Percentiles rank a stretch among this genome's conserved stretches.
phyloP scores from a whole-genome alignment of 2,797 vertebrate species.

The Acanthurus tractus region DNA sequence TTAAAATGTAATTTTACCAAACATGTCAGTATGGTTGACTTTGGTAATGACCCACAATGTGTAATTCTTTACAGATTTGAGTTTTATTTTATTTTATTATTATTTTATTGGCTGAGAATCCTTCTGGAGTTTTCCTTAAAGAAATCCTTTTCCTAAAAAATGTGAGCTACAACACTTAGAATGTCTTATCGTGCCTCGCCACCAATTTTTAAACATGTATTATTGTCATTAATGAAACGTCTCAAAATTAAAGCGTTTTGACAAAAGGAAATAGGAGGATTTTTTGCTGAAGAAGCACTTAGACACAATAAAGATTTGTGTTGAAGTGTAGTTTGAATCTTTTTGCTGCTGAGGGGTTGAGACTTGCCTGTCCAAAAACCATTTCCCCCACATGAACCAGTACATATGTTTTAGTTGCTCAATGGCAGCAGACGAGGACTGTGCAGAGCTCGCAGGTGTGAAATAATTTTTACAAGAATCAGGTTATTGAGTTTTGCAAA shows the following conservation, averaged over 20 bases:
- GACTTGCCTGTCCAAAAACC: background rate
- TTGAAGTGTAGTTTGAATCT: background rate
- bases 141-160: background rate
- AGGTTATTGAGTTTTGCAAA: background rate
- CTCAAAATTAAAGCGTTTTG: background rate
- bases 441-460: background rate
- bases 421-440: background rate
- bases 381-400: background rate
- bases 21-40: background rate
- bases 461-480: too few relatives aligned
- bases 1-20: background rate
- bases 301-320: background rate
- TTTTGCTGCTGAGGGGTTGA: background rate
- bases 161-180: background rate
- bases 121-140: background rate
- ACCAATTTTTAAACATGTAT: background rate
- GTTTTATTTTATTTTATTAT: constrained; percentile 10
- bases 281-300: too few relatives aligned
- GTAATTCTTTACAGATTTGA: background rate
- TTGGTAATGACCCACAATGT: background rate
- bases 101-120: background rate
- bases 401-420: background rate
- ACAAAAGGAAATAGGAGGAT: background rate
- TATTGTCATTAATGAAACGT: background rate
- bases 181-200: background rate